A percentile compares a stretch with the other conserved stretches of the same genome.
These are phyloP conservation scores for Agrypnia vestita DNA, from an alignment of 1,140 invertebrate genomes.

Conservation along the genomic window DNA sequence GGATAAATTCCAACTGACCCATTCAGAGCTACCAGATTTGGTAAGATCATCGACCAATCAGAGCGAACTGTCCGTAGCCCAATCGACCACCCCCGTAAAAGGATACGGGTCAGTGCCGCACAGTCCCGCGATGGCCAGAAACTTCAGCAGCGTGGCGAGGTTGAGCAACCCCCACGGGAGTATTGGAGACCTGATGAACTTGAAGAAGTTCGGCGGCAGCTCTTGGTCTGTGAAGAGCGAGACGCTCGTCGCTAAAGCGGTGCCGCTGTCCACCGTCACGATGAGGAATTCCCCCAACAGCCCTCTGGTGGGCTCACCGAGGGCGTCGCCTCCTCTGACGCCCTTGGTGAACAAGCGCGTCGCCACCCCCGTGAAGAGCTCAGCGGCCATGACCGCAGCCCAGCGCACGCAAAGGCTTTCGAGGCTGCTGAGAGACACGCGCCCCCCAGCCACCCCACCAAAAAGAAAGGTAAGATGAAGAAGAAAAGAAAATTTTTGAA, in stretches of 20 bases:
- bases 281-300: constrained; percentile 67
- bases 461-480: constrained; percentile 52
- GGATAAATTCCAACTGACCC: constrained; percentile 74
- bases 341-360: constrained; percentile 40
- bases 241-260: constrained; percentile 78
- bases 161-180: constrained; percentile 73
- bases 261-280: constrained; percentile 82
- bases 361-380: constrained; percentile 64
- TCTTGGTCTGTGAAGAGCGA: constrained; percentile 78
- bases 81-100: constrained; percentile 62
- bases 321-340: constrained; percentile 65
- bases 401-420: constrained; percentile 80
- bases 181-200: constrained; percentile 85
- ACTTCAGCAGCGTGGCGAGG: constrained; percentile 67
- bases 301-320: constrained; percentile 65
- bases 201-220: constrained; percentile 80
- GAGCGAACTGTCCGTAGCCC: constrained; percentile 63
- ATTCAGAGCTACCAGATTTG: constrained; percentile 66
- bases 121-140: constrained; percentile 72
- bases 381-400: constrained; percentile 73
- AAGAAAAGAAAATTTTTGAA: neutral
- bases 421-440: constrained; percentile 74
- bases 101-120: constrained; percentile 73
- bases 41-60: constrained; percentile 70
- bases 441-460: constrained; percentile 59